A percentile compares a stretch with the other conserved stretches of the same genome.
Evolutionary conservation across 2,888 invertebrate species (phyloP).

Genomic region (Pterostichus niger): DNA sequence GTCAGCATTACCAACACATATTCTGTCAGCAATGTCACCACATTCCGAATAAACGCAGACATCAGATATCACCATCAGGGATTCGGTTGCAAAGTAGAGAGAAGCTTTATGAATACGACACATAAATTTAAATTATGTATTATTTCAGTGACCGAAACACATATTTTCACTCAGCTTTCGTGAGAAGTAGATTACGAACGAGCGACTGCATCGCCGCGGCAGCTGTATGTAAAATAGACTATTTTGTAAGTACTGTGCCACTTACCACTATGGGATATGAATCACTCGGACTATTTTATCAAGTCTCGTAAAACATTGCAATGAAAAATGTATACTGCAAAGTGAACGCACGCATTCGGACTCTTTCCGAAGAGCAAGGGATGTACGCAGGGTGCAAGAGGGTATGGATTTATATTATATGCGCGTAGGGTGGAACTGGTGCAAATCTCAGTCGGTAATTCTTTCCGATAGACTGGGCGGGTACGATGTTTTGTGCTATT

Average conservation of each 20-base stretch:
- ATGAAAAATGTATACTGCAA: conserved; percentile 68
- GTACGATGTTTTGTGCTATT: conserved; percentile 31
- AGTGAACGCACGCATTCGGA: conserved; percentile 44
- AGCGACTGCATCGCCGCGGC: not conserved
- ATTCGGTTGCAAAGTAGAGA: not conserved
- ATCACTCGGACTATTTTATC: conserved; percentile 63
- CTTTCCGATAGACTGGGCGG: conserved; percentile 37
- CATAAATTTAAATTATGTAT: conserved; percentile 64
- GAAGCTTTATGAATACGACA: conserved; percentile 54
- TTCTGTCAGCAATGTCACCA: conserved; percentile 2
- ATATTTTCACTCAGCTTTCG: conserved; percentile 56
- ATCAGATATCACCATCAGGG: conserved; percentile 6
- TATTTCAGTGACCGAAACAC: conserved; percentile 59
- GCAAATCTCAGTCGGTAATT: conserved; percentile 27
- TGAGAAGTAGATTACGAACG: not conserved
- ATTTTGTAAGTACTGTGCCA: conserved; percentile 53
- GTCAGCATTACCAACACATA: conserved; percentile 8
- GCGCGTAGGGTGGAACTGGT: conserved; percentile 36
- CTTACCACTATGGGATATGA: conserved; percentile 58
- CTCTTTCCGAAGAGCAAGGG: not conserved
- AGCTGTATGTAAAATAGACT: conserved; percentile 49
- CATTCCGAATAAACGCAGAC: conserved; percentile 48
- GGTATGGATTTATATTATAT: conserved; percentile 34
- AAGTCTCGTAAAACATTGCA: conserved; percentile 62
- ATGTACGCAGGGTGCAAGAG: not conserved